These are phyloP conservation scores for Oncorhynchus gorbuscha DNA, from an alignment of 2,113 vertebrate genomes.

Conservation along the genomic window DNA sequence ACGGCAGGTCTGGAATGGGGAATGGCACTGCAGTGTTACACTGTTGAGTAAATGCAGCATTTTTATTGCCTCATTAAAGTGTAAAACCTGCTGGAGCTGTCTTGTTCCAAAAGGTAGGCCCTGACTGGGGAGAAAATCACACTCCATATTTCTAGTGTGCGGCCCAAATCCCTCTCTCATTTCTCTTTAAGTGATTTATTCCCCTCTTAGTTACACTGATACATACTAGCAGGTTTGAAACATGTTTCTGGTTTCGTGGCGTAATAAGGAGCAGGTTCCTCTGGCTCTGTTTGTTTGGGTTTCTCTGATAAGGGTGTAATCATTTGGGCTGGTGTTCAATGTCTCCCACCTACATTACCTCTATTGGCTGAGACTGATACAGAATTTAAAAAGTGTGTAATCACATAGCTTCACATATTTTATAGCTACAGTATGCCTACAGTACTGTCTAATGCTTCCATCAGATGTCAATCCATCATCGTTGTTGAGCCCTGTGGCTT, in stretches of 20 bases:
- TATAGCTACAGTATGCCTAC: too few relatives aligned
- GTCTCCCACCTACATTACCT: constrained; percentile 59
- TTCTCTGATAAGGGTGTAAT: constrained; percentile 69
- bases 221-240: constrained; percentile 47
- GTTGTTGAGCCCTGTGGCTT: not conserved
- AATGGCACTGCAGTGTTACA: constrained; percentile 74
- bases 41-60: constrained; percentile 78
- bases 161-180: constrained; percentile 18
- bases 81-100: constrained; percentile 54
- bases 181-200: constrained; percentile 46
- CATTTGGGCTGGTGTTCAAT: constrained; percentile 70
- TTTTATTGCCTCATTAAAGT: constrained; percentile 77
- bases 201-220: constrained; percentile 22
- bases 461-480: not conserved
- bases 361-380: constrained; percentile 51
- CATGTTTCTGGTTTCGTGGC: constrained; percentile 30
- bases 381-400: constrained; percentile 43
- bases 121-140: constrained; percentile 15
- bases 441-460: not conserved
- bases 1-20: constrained; percentile 76
- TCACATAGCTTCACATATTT: not conserved
- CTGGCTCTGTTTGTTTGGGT: constrained; percentile 68
- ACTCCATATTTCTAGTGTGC: not conserved
- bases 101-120: constrained; percentile 50
- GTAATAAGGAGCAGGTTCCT: constrained; percentile 72